Percentiles rank a stretch among this genome's conserved stretches.
Evolutionary conservation across 2,888 invertebrate genomes (phyloP).

Genomic region (Apamea crenata): DNA sequence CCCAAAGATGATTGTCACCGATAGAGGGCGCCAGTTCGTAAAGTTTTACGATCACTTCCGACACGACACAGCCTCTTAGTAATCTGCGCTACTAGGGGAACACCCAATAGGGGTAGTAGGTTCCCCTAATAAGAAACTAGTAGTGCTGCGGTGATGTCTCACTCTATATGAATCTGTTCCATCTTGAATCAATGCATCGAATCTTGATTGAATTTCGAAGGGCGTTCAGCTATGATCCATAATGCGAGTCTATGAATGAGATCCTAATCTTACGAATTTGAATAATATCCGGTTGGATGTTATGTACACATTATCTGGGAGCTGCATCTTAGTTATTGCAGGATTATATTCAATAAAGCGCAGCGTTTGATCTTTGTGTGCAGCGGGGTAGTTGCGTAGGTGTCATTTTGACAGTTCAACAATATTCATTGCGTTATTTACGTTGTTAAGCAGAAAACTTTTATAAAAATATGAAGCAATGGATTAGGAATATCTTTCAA

Average conservation of each 20-base stretch:
- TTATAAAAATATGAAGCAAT: neutral
- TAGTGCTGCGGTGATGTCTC: conserved; percentile 60
- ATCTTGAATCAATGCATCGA: conserved; percentile 57
- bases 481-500: neutral
- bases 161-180: conserved; percentile 53
- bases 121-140: conserved; percentile 36
- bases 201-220: conserved; percentile 59
- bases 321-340: conserved; percentile 2
- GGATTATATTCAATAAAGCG: neutral
- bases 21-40: conserved; percentile 89
- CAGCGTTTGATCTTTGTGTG: neutral
- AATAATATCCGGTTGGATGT: conserved; percentile 42
- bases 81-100: conserved; percentile 63
- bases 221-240: conserved; percentile 43
- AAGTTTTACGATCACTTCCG: conserved; percentile 89
- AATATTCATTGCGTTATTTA: neutral
- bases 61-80: conserved; percentile 75
- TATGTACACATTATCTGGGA: conserved; percentile 12
- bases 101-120: conserved; percentile 57
- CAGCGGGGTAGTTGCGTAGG: neutral
- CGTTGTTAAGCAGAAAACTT: neutral
- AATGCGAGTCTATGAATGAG: conserved; percentile 47
- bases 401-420: neutral
- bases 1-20: conserved; percentile 85
- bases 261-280: conserved; percentile 46